Evolutionary conservation across 2,888 invertebrate genomes (phyloP).

Genomic region (Julus scandinavius): DNA sequence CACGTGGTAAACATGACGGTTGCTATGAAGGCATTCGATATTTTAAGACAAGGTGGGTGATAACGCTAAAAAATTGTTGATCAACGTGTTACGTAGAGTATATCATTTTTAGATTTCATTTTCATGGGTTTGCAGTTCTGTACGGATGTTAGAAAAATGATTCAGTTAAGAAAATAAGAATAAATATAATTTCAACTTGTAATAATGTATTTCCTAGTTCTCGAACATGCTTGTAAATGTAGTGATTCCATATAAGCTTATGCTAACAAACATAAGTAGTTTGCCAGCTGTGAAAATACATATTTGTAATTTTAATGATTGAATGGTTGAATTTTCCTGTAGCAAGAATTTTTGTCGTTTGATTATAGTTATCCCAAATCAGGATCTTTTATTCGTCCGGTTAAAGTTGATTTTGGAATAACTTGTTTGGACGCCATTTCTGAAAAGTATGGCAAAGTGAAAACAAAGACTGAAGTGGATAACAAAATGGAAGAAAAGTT

Average conservation of each 20-base stretch:
- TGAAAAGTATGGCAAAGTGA: slow-evolving; percentile 71
- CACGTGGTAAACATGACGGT: slow-evolving; percentile 93
- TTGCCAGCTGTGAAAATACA: no score
- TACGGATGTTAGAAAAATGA: no score
- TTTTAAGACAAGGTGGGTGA: slow-evolving; percentile 71
- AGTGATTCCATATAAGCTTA: no score
- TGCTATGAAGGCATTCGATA: slow-evolving; percentile 82
- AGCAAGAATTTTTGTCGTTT: no score
- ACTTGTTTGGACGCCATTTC: slow-evolving; percentile 80
- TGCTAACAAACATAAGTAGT: no score
- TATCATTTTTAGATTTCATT: background rate
- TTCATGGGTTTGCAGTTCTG: background rate
- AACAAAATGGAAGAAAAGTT: slow-evolving; percentile 2
- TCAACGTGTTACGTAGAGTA: background rate
- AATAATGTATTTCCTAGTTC: no score
- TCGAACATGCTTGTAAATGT: no score
- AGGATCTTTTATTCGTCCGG: slow-evolving; percentile 88
- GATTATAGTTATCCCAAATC: slow-evolving; percentile 76
- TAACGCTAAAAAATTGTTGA: background rate
- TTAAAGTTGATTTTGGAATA: slow-evolving; percentile 79
- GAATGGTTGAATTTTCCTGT: no score
- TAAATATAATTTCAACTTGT: no score
- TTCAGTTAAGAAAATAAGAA: no score
- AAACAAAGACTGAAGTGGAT: background rate
- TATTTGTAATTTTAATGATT: no score